Conservation (phyloP, 2,888 invertebrate species). For the Ferdinandea cuprea region DNA sequence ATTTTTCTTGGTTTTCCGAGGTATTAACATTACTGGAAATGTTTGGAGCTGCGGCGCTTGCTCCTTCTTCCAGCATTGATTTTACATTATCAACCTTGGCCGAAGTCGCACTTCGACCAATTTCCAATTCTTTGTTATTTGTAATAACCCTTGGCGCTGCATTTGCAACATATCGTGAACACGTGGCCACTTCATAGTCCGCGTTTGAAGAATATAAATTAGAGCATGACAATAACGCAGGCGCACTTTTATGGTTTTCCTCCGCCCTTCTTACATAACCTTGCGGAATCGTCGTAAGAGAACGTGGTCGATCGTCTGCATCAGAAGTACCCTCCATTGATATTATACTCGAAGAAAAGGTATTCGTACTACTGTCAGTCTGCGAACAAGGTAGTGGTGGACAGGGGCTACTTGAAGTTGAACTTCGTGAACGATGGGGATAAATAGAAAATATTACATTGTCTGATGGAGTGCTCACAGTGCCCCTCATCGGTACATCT, state of each 20-base stretch:
- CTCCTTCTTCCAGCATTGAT: neutral
- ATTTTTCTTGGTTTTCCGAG: neutral
- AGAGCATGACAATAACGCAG: neutral
- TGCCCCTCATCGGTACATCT: slow-evolving; percentile 17
- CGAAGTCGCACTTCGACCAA: neutral
- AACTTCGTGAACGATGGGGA: slow-evolving; percentile 5
- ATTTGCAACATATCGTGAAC: slow-evolving; percentile 10
- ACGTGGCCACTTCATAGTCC: slow-evolving; percentile 14
- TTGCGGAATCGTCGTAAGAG: neutral
- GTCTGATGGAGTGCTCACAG: slow-evolving; percentile 3
- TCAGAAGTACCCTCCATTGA: neutral
- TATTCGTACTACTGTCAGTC: slow-evolving; percentile 26
- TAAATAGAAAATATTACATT: slow-evolving; percentile 44
- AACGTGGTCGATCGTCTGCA: too few species aligned
- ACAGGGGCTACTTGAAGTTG: slow-evolving; percentile 52
- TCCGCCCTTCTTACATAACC: neutral
- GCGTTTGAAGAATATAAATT: neutral
- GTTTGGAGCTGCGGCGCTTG: neutral
- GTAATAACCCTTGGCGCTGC: neutral
- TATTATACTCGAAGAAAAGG: slow-evolving; percentile 46
- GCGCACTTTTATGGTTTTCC: neutral
- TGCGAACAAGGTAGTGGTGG: slow-evolving; percentile 33
- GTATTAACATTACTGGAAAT: neutral
- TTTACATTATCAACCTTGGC: too few species aligned
- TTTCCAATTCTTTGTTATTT: neutral